These are phyloP conservation scores for Mastomys coucha DNA, from an alignment of 2,113 vertebrate species.

Conservation along the genomic window DNA sequence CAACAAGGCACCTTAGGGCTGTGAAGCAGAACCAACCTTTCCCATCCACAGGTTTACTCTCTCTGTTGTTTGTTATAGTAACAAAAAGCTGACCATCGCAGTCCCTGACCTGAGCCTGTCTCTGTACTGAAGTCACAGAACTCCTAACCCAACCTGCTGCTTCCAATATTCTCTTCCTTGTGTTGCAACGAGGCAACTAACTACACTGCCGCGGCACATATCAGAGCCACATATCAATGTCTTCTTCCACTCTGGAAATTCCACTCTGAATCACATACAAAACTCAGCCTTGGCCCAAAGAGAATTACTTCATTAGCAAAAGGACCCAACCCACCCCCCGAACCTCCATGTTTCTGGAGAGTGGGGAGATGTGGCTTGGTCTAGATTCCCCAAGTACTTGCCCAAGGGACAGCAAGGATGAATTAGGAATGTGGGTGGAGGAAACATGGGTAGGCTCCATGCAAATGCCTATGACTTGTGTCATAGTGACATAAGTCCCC, in stretches of 20 bases:
- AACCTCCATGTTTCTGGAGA: not conserved
- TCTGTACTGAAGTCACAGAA: not conserved
- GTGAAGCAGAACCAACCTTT: not conserved
- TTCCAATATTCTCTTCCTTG: not conserved
- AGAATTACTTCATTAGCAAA: conserved; percentile 1
- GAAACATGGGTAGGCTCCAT: not conserved
- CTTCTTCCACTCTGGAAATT: not conserved
- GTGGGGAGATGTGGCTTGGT: not conserved
- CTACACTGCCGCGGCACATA: not conserved
- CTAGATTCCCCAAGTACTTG: not conserved
- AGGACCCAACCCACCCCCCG: not conserved
- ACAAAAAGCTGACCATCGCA: not conserved
- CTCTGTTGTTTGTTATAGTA: not conserved
- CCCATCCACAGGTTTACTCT: too few species aligned
- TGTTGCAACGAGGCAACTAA: not conserved
- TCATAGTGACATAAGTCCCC: not conserved
- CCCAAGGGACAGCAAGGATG: too few species aligned
- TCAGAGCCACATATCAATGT: not conserved
- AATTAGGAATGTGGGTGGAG: not conserved
- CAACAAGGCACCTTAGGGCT: not conserved
- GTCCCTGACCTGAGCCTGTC: not conserved
- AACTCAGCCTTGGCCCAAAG: not conserved
- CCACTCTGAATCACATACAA: not conserved
- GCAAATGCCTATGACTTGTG: too few species aligned
- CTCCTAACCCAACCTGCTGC: not conserved